Evolutionary conservation across 2,888 invertebrate species (phyloP), one percentile per base, ranked within the genome.

Genomic region (Anthoptus insignis): DNA sequence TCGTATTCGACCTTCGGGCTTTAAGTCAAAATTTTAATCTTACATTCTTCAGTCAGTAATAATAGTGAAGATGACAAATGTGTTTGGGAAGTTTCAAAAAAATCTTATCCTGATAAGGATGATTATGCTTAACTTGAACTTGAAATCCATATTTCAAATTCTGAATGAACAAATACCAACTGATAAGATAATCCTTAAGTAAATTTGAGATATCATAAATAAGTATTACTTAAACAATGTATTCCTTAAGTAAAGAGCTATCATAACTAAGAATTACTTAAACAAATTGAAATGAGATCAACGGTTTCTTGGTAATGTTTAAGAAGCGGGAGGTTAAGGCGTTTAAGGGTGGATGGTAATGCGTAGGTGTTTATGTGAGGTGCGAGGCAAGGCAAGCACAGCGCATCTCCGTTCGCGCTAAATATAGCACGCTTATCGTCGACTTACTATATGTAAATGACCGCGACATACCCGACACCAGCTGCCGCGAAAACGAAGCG

Each of bases 361-460:
- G 79, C 79, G 82, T 86, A 84, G 86, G 85, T 82, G 82, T 80
- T 69, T 49, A 67, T 71, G 76, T 65, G 78, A 86, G 83, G 82
- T 83, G 81, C 78, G 72, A 73, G 73, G 75, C 75, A 71, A 73
- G 73, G 76, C 75, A 71, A 71, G 76, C 74, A 74, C 76, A 81
- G 80, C 82, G 80, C 85, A 88, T 89, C 88, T 82, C 82, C 78
- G 78, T 80, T 76, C 73, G 80, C 70, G 88, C 91, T 91, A 92
- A 90, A 92, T 91, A 90, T 92, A 92, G 90, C 88, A 70, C 84
- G 88, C 89, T 92, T 91, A 92, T 92, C 91, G 88, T 73, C 81
- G 81, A 86, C 88, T 89, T 89, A 88, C 89, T 89, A 91, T 89
- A 91, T 91, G 91, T 90, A 91, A 91, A 92, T 90, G 91, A 89